phyloP scores from a whole-genome alignment of 1,140 invertebrate genomes.

The fruit fly (Drosophila melanogaster) region Release_6_plus_ISO1_MT NT_033779.5:9077501-9078000 shows the following conservation, averaged over 20 bases:
- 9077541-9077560: conserved; percentile 43
- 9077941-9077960: conserved; percentile 77
- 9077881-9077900: neutral
- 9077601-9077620: conserved; percentile 16
- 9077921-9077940: conserved; percentile 55
- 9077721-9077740: conserved; percentile 31
- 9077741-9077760: conserved; percentile 26
- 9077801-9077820: conserved; percentile 34
- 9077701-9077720: conserved; percentile 18
- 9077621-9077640: conserved; percentile 5
- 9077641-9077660: conserved; percentile 26
- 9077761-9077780: conserved; percentile 37
- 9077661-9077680: conserved; percentile 14
- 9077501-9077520: conserved; percentile 23
- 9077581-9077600: neutral
- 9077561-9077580: conserved; percentile 11
- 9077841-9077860: neutral
- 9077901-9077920: neutral
- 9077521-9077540: conserved; percentile 7
- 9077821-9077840: neutral
- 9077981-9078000: conserved; percentile 33
- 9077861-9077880: neutral
- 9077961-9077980: conserved; percentile 73
- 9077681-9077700: conserved; percentile 28
- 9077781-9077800: conserved; percentile 27